phyloP scores from a whole-genome alignment of 1,140 invertebrate species.

The Batillaria attramentaria region DNA sequence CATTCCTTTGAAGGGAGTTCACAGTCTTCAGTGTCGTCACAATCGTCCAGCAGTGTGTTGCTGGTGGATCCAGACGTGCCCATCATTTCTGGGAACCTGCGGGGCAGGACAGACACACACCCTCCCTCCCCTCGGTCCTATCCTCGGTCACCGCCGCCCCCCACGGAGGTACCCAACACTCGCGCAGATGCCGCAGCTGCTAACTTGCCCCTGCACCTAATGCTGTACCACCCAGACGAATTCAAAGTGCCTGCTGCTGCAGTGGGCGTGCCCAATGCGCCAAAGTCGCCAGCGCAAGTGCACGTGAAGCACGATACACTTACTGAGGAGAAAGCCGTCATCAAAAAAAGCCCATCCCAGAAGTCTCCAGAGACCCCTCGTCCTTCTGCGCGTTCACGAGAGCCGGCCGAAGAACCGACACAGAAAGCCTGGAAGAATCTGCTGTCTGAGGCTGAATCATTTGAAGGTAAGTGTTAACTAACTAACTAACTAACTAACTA shows the following conservation, averaged over 20 bases:
- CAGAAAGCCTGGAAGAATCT: too few species aligned
- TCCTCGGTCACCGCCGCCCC: not conserved
- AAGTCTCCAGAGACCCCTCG: too few species aligned
- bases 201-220: constrained; percentile 32
- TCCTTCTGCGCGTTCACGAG: too few species aligned
- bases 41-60: not conserved
- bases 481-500: too few species aligned
- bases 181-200: not conserved
- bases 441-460: too few species aligned
- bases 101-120: not conserved
- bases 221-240: constrained; percentile 43
- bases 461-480: too few species aligned
- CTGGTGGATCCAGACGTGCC: not conserved
- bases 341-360: constrained; percentile 40
- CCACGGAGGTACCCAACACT: not conserved
- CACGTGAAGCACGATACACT: constrained; percentile 26
- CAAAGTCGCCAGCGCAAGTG: not conserved
- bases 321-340: constrained; percentile 33
- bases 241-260: constrained; percentile 34
- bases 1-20: too few species aligned
- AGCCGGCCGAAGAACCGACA: too few species aligned
- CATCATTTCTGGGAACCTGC: constrained; percentile 19
- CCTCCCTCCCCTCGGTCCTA: too few species aligned
- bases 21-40: too few species aligned
- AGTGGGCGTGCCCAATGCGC: not conserved